Conservation (phyloP, 2,797 vertebrate genomes). For the Triplophysa bombifrons region DNA sequence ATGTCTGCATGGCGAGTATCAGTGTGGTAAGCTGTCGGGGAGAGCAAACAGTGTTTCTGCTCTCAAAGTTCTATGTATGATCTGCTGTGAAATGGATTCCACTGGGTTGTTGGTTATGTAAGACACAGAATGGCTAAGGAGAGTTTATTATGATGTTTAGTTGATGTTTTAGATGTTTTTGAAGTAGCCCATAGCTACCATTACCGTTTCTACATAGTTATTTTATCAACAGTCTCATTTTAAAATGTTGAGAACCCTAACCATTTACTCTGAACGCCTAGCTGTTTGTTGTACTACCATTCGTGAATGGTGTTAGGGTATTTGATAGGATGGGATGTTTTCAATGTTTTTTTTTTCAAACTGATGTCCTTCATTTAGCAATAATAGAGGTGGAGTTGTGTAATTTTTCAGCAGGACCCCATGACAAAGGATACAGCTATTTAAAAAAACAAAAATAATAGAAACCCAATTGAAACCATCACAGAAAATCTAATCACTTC, state of each 20-base stretch:
- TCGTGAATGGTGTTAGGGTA: constrained; percentile 34
- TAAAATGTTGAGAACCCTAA: not conserved
- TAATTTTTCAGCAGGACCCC: too few species aligned
- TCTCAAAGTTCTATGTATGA: constrained; percentile 6
- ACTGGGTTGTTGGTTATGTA: not conserved
- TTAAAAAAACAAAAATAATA: too few species aligned
- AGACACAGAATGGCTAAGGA: not conserved
- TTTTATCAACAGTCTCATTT: not conserved
- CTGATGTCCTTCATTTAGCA: constrained; percentile 25
- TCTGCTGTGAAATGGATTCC: constrained; percentile 1
- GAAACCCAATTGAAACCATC: too few species aligned
- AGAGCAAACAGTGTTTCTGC: constrained; percentile 13
- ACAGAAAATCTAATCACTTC: too few species aligned
- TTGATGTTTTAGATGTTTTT: constrained; percentile 8
- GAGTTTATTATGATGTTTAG: constrained; percentile 11
- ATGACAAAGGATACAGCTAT: too few species aligned
- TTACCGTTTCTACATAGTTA: not conserved
- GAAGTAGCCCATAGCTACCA: not conserved
- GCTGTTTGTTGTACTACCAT: not conserved
- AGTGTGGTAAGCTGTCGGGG: not conserved
- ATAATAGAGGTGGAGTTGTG: not conserved
- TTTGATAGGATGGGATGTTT: constrained; percentile 13
- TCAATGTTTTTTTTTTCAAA: not conserved
- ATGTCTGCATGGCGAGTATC: constrained; percentile 17
- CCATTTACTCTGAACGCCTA: not conserved